These are phyloP conservation scores for Drosophila ohnishii DNA, from an alignment of 1,140 invertebrate genomes.

Conservation along the genomic window DNA sequence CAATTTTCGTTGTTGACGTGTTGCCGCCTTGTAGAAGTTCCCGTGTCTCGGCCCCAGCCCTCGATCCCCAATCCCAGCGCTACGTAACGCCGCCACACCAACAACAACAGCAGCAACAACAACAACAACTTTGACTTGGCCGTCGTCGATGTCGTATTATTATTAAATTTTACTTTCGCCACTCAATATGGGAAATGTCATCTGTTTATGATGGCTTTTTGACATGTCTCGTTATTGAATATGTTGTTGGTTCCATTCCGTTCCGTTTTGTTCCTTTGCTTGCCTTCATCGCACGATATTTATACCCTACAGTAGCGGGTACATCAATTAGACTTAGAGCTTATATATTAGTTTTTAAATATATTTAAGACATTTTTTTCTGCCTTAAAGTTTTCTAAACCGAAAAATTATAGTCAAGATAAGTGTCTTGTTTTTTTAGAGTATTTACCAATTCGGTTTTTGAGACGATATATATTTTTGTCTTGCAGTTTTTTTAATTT, in stretches of 20 bases:
- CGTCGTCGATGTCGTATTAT: constrained; percentile 64
- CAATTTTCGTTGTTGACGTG: constrained; percentile 80
- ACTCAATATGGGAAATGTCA: constrained; percentile 82
- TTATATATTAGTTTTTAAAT: neutral
- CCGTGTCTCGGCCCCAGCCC: constrained; percentile 3
- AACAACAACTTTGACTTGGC: constrained; percentile 58
- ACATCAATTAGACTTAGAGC: too few species aligned
- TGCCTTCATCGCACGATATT: neutral
- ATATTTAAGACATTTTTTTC: too few species aligned
- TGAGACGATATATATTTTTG: neutral
- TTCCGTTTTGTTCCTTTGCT: constrained; percentile 23
- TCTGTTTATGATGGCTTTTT: constrained; percentile 82
- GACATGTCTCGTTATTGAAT: constrained; percentile 81
- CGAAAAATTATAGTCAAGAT: too few species aligned
- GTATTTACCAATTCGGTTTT: neutral
- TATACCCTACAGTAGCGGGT: neutral
- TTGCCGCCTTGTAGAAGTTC: constrained; percentile 53
- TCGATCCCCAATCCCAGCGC: constrained; percentile 25
- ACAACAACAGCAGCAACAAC: constrained; percentile 16
- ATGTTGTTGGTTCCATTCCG: constrained; percentile 49
- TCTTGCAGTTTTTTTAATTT: constrained; percentile 2
- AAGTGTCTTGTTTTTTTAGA: neutral
- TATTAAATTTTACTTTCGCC: constrained; percentile 82
- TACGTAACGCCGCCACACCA: constrained; percentile 28
- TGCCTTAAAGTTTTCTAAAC: neutral